Evolutionary conservation across 2,888 invertebrate genomes (phyloP).

Genomic region (Taphrorychus bicolor): DNA sequence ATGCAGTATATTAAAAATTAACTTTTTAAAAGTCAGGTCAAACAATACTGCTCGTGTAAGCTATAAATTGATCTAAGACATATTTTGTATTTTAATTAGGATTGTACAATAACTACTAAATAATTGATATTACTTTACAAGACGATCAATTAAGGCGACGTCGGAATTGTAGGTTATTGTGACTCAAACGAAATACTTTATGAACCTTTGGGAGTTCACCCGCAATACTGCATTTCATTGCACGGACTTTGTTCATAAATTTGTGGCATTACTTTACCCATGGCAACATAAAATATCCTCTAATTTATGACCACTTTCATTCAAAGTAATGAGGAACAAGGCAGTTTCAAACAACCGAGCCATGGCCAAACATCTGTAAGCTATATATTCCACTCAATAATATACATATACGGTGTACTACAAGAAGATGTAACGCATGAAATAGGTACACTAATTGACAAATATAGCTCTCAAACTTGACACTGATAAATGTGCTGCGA

Average conservation of each 20-base stretch:
- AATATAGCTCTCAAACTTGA: no score
- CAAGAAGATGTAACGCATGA: no score
- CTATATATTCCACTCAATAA: no score
- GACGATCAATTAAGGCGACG: neutral
- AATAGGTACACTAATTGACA: no score
- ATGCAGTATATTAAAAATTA: slow-evolving; percentile 7
- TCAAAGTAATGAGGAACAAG: no score
- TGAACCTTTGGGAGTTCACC: neutral
- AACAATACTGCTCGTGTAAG: neutral
- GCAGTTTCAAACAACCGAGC: no score
- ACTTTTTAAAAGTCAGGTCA: neutral
- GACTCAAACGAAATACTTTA: neutral
- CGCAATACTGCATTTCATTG: neutral
- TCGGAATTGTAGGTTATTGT: neutral
- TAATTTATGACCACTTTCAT: no score
- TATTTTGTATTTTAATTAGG: neutral
- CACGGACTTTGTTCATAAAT: neutral
- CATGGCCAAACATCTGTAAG: no score
- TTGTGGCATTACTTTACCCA: neutral
- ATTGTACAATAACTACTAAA: neutral
- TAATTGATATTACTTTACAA: neutral
- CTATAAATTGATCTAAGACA: neutral
- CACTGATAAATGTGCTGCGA: no score
- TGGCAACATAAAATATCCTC: no score
- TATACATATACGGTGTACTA: no score